A percentile compares a stretch with the other conserved stretches of the same genome.
These are phyloP conservation scores for Centropus unirufus DNA, from an alignment of 2,113 vertebrate species.

Conservation along the genomic window DNA sequence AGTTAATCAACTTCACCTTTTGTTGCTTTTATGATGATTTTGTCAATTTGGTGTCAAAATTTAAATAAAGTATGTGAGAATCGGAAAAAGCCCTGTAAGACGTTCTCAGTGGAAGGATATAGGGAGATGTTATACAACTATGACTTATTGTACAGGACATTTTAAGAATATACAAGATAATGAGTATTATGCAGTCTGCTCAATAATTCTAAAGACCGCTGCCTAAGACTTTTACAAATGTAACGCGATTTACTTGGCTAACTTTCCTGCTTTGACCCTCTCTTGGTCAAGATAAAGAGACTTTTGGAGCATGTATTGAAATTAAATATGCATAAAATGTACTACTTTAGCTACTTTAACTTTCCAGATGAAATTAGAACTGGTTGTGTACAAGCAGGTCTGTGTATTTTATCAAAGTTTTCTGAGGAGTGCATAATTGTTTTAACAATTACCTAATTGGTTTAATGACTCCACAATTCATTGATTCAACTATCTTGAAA, in stretches of 20 bases:
- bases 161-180: background rate
- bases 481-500: background rate
- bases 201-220: background rate
- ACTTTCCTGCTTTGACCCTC: background rate
- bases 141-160: background rate
- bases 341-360: background rate
- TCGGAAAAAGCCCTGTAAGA: background rate
- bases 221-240: background rate
- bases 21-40: background rate
- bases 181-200: background rate
- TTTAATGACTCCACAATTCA: background rate
- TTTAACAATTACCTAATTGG: background rate
- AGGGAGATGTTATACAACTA: background rate
- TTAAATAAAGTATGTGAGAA: background rate
- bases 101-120: background rate
- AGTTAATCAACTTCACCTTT: background rate
- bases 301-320: background rate
- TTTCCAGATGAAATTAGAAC: background rate
- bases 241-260: background rate
- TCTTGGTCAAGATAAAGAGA: background rate
- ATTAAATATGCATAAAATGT: background rate
- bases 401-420: background rate
- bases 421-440: background rate
- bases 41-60: background rate
- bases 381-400: background rate